Evolutionary conservation across 2,888 invertebrate genomes (phyloP), one percentile per base, ranked within the genome.

Genomic region (Dryobotodes eremita): DNA sequence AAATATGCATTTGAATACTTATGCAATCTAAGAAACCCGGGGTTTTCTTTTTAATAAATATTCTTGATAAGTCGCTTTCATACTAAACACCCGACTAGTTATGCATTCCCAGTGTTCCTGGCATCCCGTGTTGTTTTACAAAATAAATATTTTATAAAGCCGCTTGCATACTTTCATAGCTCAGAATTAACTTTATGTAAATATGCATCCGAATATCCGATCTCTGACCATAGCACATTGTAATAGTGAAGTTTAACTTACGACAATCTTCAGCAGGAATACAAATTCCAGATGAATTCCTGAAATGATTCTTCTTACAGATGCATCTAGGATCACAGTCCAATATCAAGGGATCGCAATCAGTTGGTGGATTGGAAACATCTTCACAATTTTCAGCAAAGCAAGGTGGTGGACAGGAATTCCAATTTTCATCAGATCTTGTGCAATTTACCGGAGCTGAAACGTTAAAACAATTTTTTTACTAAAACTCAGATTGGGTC

Each of bases 301-400:
- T 92, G 20, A 88, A 93, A 74, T 86, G 77, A 23, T 83, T 72
- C 65, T 93, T 85, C 65, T 79, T 81, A 66, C 94, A 94, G 6
- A 90, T 80, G 71, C 94, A 94, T 68, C 72, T 83, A 55, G 94
- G 94, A 20, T 92, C 80, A 82, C 94, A 94, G 64, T 93, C 91
- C 36, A 89, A 77, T 1, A 92, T 55, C 0, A 92, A 76, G 2
- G 92, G 90, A 71, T 94, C 90, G 82, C 94, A 94, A 0, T 79
- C 75, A 1, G 61, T 61, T 0, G 86, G 86, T 68, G 86, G 87
- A 0, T 87, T 74, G 53, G 90, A 72, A 0, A 89, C 79, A 69
- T 92, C 91, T 6, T 88, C 83, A 71, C 94, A 94, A 62, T 85
- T 84, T 71, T 93, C 93, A 13, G 85, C 83, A 1, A 85, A 78